A percentile compares a stretch with the other conserved stretches of the same genome.
phyloP scores from a whole-genome alignment of 2,113 vertebrate genomes.

The Salvelinus namaycush region DNA sequence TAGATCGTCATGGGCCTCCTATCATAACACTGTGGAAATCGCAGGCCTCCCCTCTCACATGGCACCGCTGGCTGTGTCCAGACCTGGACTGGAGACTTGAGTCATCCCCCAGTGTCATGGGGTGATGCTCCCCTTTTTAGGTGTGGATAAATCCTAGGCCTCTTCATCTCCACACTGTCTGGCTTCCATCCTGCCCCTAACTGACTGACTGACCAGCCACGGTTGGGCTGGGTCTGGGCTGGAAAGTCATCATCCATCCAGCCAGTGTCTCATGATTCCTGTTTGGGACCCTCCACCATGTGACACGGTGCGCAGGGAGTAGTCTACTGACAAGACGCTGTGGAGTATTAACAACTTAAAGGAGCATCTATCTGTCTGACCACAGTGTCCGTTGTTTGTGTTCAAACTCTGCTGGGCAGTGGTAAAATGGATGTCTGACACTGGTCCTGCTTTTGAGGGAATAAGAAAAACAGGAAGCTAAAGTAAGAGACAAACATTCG shows the following conservation, averaged over 20 bases:
- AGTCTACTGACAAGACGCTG: constrained; percentile 59
- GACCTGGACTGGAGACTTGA: no score
- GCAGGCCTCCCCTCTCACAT: no score
- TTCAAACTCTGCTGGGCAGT: neutral
- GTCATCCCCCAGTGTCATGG: no score
- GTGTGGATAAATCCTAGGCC: no score
- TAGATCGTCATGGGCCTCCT: no score
- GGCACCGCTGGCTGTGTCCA: no score
- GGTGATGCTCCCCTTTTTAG: no score
- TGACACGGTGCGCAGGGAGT: constrained; percentile 58
- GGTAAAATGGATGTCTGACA: constrained; percentile 24
- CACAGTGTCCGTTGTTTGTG: constrained; percentile 18
- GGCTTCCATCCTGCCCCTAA: neutral
- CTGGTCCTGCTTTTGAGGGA: constrained; percentile 18
- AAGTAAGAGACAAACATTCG: neutral
- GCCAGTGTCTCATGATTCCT: constrained; percentile 67
- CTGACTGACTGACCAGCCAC: neutral
- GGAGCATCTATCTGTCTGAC: constrained; percentile 34
- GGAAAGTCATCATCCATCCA: no score
- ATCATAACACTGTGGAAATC: no score
- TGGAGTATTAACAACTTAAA: constrained; percentile 63
- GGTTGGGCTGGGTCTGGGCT: no score
- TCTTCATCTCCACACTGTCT: no score
- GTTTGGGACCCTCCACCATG: constrained; percentile 61
- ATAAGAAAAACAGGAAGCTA: constrained; percentile 8